A percentile compares a stretch with the other conserved stretches of the same genome.
These are phyloP conservation scores for Meghimatium bilineatum DNA, from an alignment of 2,888 invertebrate species.

Conservation along the genomic window DNA sequence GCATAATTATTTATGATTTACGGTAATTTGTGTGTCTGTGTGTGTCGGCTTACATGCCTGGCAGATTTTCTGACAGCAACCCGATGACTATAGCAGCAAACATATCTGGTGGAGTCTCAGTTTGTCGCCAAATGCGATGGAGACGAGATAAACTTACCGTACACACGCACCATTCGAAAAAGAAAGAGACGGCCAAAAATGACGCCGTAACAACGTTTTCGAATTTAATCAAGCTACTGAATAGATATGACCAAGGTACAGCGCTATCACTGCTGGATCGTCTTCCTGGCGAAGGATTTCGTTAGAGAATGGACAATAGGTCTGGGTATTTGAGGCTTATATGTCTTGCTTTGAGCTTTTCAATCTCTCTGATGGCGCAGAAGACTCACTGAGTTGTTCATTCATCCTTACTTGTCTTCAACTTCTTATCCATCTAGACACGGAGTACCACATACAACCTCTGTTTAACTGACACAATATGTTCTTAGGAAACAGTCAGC, in stretches of 20 bases:
- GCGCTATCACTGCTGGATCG: constrained; percentile 21
- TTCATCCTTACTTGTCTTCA: constrained; percentile 8
- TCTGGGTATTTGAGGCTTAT: neutral
- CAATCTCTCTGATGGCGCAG: neutral
- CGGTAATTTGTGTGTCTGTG: no score
- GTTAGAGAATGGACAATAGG: constrained; percentile 16
- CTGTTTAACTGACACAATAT: neutral
- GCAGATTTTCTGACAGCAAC: neutral
- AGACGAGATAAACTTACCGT: constrained; percentile 15
- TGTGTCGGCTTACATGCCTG: no score
- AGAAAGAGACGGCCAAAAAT: constrained; percentile 3
- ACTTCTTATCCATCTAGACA: neutral
- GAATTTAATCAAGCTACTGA: constrained; percentile 37
- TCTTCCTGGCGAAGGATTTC: constrained; percentile 20
- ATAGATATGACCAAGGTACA: constrained; percentile 15
- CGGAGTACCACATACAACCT: neutral
- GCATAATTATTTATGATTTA: no score
- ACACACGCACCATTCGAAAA: constrained; percentile 16
- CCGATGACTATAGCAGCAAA: neutral
- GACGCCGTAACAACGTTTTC: constrained; percentile 30
- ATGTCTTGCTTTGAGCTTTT: constrained; percentile 23
- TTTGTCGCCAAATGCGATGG: constrained; percentile 36
- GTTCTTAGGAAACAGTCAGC: neutral
- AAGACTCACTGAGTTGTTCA: neutral
- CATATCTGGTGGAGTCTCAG: constrained; percentile 23